A percentile compares a stretch with the other conserved stretches of the same genome.
Conservation (phyloP, 2,797 vertebrate species). For the Stomatorhinus walkeri region DNA sequence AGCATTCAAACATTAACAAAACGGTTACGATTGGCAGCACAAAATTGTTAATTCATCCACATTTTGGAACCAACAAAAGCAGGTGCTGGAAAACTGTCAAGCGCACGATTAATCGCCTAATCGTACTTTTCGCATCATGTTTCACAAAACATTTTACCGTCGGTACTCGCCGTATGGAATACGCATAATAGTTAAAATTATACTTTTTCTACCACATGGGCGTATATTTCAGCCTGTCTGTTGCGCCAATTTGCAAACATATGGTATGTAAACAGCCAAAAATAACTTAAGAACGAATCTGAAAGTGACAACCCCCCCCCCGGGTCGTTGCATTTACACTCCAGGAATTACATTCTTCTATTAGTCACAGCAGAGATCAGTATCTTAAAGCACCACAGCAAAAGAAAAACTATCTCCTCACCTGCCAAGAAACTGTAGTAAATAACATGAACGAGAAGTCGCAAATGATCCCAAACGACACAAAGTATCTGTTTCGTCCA, state of each 20-base stretch:
- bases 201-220: background rate
- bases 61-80: background rate
- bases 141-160: background rate
- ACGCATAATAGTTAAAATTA: background rate
- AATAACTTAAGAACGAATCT: background rate
- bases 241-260: background rate
- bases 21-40: background rate
- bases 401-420: conserved; percentile 30
- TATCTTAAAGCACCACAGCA: background rate
- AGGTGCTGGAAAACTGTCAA: background rate
- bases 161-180: background rate
- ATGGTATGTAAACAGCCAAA: background rate
- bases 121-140: background rate
- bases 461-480: conserved; percentile 63
- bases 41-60: background rate
- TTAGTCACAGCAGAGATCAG: background rate
- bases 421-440: conserved; percentile 65
- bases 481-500: conserved; percentile 62
- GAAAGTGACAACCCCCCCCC: background rate
- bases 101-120: background rate
- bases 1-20: background rate
- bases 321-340: background rate
- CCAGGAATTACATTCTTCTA: background rate
- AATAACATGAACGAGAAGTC: conserved; percentile 62
- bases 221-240: background rate